These are phyloP conservation scores for Brienomyrus longianalis DNA, from an alignment of 2,113 vertebrate species.

Conservation along the genomic window DNA sequence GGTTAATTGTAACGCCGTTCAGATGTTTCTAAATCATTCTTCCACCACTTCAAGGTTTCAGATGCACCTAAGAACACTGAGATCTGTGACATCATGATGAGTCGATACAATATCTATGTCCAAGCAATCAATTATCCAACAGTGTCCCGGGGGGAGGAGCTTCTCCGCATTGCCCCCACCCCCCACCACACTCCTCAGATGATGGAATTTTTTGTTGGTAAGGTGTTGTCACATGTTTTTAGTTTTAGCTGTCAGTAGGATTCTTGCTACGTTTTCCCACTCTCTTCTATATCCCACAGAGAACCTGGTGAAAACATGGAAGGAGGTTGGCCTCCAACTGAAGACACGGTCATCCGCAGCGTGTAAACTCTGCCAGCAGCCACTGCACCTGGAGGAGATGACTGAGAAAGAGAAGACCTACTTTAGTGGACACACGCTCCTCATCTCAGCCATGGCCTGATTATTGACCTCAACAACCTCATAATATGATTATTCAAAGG, in stretches of 20 bases:
- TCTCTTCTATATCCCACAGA: slow-evolving; percentile 55
- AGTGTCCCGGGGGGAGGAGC: slow-evolving; percentile 82
- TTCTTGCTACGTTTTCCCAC: background rate
- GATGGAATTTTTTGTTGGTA: slow-evolving; percentile 92
- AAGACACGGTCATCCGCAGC: slow-evolving; percentile 80
- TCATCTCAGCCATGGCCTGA: slow-evolving; percentile 78
- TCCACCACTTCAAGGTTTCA: slow-evolving; percentile 63
- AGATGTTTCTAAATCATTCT: background rate
- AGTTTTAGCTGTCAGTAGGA: background rate
- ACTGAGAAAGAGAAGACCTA: slow-evolving; percentile 83
- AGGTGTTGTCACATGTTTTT: slow-evolving; percentile 35
- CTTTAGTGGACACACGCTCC: slow-evolving; percentile 85
- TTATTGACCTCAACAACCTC: background rate
- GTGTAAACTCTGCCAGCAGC: slow-evolving; percentile 88
- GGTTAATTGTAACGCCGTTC: background rate
- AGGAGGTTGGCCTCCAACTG: slow-evolving; percentile 73
- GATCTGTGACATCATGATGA: slow-evolving; percentile 88
- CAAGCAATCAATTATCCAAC: slow-evolving; percentile 97
- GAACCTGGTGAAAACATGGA: slow-evolving; percentile 78
- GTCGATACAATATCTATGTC: slow-evolving; percentile 86
- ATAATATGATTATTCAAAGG: background rate
- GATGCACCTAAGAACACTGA: slow-evolving; percentile 87
- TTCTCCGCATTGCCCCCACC: slow-evolving; percentile 87
- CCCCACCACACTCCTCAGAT: slow-evolving; percentile 94
- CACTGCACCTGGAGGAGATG: slow-evolving; percentile 90